A percentile compares a stretch with the other conserved stretches of the same genome.
These are phyloP conservation scores for Bettongia penicillata DNA, from an alignment of 2,113 vertebrate species.

Conservation along the genomic window DNA sequence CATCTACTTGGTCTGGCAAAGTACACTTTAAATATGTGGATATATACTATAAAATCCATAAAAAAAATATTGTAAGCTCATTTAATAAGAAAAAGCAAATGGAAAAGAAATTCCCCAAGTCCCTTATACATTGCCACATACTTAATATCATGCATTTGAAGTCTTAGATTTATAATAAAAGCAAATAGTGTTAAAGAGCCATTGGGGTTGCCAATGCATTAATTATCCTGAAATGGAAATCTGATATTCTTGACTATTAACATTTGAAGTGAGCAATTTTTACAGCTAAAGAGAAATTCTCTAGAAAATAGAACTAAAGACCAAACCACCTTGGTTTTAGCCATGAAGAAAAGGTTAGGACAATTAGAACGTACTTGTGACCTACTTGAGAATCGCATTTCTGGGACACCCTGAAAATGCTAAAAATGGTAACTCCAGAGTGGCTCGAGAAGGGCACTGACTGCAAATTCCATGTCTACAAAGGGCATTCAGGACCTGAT, in stretches of 20 bases:
- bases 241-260: conserved; percentile 58
- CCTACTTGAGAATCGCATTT: conserved; percentile 58
- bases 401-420: conserved; percentile 27
- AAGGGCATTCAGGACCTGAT: conserved; percentile 16
- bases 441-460: conserved; percentile 20
- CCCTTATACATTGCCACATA: conserved; percentile 9
- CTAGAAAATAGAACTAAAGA: not conserved
- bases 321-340: conserved; percentile 47
- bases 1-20: not conserved
- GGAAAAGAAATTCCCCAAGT: conserved; percentile 4
- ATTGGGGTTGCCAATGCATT: conserved; percentile 53
- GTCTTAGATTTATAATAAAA: conserved; percentile 40
- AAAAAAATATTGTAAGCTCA: conserved; percentile 15
- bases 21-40: not conserved
- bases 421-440: conserved; percentile 39
- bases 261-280: conserved; percentile 57
- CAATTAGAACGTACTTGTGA: conserved; percentile 65
- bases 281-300: conserved; percentile 26
- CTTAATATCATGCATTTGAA: conserved; percentile 47
- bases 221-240: conserved; percentile 73
- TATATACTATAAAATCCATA: not conserved
- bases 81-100: conserved; percentile 29
- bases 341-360: conserved; percentile 68
- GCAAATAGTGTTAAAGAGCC: conserved; percentile 41
- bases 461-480: not conserved